phyloP scores from a whole-genome alignment of 2,797 vertebrate genomes.

The Myotis myotis region DNA sequence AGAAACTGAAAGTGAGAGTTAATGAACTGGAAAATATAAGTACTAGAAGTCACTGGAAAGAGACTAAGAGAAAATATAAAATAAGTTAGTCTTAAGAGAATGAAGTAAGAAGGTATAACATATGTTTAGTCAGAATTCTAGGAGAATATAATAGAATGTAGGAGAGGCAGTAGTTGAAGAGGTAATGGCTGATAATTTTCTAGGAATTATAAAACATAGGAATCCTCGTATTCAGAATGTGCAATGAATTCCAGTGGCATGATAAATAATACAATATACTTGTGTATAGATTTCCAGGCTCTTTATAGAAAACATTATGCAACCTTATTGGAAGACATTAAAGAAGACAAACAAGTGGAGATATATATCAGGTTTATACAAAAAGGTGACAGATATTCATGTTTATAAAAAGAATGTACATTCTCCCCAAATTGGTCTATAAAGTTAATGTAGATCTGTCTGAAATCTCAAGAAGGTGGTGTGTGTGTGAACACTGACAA shows the following conservation, averaged over 20 bases:
- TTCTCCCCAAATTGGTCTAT: neutral
- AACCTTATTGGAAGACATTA: neutral
- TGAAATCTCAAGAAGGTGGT: neutral
- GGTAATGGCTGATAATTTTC: neutral
- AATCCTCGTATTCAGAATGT: neutral
- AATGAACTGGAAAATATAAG: slow-evolving; percentile 1
- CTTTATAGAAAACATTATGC: neutral
- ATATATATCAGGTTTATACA: neutral
- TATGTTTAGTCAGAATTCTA: slow-evolving; percentile 10
- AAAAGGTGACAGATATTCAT: neutral
- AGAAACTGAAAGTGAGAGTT: neutral
- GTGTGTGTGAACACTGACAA: neutral
- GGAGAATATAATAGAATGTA: neutral
- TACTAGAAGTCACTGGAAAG: neutral
- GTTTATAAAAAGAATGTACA: slow-evolving; percentile 23
- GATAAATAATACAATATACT: neutral
- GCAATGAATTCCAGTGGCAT: neutral
- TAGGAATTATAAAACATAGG: neutral
- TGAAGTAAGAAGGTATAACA: neutral
- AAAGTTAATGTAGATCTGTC: neutral
- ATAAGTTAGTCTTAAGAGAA: slow-evolving; percentile 19
- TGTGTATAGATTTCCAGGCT: neutral
- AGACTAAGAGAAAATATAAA: neutral
- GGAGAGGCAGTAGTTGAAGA: neutral
- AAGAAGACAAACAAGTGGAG: slow-evolving; percentile 15